phyloP scores from a whole-genome alignment of 2,888 invertebrate genomes.

The Cantharis nigra region DNA sequence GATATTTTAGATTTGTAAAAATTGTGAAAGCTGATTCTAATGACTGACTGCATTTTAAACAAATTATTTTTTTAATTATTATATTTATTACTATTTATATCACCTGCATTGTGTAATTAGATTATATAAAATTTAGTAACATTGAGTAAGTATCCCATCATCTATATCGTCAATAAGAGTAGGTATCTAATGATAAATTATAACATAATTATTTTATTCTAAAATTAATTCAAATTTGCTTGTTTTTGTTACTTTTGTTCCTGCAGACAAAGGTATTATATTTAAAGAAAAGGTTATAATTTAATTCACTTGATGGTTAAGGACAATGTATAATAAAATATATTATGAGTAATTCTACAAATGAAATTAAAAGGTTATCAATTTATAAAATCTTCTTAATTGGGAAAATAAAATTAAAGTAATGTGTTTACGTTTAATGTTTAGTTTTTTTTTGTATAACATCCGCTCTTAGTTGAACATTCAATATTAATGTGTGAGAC shows the following conservation, averaged over 20 bases:
- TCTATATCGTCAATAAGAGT: background rate
- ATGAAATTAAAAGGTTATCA: constrained; percentile 6
- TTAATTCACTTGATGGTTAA: background rate
- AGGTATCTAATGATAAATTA: background rate
- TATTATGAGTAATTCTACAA: background rate
- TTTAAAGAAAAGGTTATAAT: background rate
- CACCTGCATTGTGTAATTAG: background rate
- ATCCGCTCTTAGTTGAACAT: constrained; percentile 20
- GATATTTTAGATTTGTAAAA: background rate
- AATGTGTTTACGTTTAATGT: constrained; percentile 18
- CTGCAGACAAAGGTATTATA: background rate
- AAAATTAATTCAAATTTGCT: background rate
- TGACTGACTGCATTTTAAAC: background rate
- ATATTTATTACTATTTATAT: background rate
- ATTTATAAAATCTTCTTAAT: constrained; percentile 22
- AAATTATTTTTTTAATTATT: background rate
- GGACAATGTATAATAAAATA: constrained; percentile 1
- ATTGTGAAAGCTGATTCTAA: background rate
- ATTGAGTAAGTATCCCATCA: background rate
- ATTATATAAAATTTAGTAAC: background rate
- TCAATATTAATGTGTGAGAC: constrained; percentile 23
- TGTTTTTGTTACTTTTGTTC: background rate
- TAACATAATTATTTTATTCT: background rate
- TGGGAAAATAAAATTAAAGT: constrained; percentile 21
- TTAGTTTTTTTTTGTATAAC: constrained; percentile 19